Conservation (phyloP, 2,113 vertebrate genomes). For the Puntigrus tetrazona region DNA sequence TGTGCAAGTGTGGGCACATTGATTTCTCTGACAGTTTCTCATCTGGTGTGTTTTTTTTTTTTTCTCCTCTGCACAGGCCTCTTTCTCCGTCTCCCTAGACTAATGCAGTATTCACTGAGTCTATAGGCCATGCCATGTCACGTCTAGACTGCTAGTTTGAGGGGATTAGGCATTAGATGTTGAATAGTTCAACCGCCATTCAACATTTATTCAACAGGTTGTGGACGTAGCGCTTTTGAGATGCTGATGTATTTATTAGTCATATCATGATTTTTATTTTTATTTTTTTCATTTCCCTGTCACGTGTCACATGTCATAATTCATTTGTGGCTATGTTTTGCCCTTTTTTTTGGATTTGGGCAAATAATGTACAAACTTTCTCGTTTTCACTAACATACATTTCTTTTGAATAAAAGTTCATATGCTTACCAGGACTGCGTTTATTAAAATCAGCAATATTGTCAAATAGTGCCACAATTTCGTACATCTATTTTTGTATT, state of each 20-base stretch:
- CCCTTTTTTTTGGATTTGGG: no score
- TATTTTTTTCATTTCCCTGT: no score
- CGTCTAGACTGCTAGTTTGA: slow-evolving; percentile 30
- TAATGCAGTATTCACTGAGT: slow-evolving; percentile 36
- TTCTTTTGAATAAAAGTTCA: no score
- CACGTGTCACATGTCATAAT: no score
- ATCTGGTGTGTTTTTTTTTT: slow-evolving; percentile 24
- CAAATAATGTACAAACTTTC: not conserved
- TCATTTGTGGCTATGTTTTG: not conserved
- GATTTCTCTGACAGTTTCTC: slow-evolving; percentile 58
- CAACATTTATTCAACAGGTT: slow-evolving; percentile 30
- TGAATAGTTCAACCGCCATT: not conserved
- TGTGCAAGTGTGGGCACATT: slow-evolving; percentile 45
- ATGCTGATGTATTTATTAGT: not conserved
- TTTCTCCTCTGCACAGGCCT: not conserved
- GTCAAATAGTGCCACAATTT: not conserved
- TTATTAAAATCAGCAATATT: not conserved
- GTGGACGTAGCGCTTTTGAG: not conserved
- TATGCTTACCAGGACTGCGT: not conserved
- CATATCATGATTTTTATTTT: no score
- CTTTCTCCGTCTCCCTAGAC: slow-evolving; percentile 23
- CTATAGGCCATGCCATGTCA: slow-evolving; percentile 17
- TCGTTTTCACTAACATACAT: not conserved
- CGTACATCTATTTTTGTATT: no score
- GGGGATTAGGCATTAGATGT: slow-evolving; percentile 1